phyloP scores from a whole-genome alignment of 1,140 invertebrate genomes.

The Cherax destructor region DNA sequence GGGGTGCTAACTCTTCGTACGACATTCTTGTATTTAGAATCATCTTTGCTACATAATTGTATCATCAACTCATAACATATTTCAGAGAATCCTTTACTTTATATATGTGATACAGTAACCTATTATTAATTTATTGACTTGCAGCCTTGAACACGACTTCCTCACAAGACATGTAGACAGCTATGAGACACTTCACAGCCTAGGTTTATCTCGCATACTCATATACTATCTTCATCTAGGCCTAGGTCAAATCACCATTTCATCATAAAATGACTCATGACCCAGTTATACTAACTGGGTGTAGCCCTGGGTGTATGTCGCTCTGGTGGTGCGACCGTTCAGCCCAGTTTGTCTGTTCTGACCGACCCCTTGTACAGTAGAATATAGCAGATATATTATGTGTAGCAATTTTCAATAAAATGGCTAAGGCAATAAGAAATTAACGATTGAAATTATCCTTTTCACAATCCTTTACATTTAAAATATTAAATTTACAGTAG shows the following conservation, averaged over 20 bases:
- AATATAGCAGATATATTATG: slow-evolving; percentile 70
- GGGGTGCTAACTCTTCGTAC: slow-evolving; percentile 43
- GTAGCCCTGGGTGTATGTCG: slow-evolving; percentile 49
- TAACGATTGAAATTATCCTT: slow-evolving; percentile 57
- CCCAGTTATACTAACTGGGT: slow-evolving; percentile 27
- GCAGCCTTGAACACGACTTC: slow-evolving; percentile 16
- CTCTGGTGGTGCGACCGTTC: slow-evolving; percentile 66
- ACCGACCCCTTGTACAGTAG: slow-evolving; percentile 69
- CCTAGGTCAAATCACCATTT: slow-evolving; percentile 27
- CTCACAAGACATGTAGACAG: slow-evolving; percentile 31
- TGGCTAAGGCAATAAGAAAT: slow-evolving; percentile 70
- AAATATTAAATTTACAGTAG: slow-evolving; percentile 26
- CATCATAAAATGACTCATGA: slow-evolving; percentile 32
- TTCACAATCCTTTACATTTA: slow-evolving; percentile 17
- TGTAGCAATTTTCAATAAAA: slow-evolving; percentile 71
- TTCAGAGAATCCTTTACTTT: slow-evolving; percentile 7
- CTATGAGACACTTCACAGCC: slow-evolving; percentile 46
- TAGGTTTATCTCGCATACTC: slow-evolving; percentile 21
- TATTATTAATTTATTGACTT: slow-evolving; percentile 47
- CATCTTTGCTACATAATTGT: slow-evolving; percentile 39
- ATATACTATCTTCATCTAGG: slow-evolving; percentile 12
- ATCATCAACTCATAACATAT: slow-evolving; percentile 11
- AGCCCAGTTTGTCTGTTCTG: slow-evolving; percentile 64
- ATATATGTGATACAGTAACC: slow-evolving; percentile 31
- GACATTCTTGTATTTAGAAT: slow-evolving; percentile 15